Conservation (phyloP, 2,113 vertebrate genomes). For the Morone chrysops region DNA sequence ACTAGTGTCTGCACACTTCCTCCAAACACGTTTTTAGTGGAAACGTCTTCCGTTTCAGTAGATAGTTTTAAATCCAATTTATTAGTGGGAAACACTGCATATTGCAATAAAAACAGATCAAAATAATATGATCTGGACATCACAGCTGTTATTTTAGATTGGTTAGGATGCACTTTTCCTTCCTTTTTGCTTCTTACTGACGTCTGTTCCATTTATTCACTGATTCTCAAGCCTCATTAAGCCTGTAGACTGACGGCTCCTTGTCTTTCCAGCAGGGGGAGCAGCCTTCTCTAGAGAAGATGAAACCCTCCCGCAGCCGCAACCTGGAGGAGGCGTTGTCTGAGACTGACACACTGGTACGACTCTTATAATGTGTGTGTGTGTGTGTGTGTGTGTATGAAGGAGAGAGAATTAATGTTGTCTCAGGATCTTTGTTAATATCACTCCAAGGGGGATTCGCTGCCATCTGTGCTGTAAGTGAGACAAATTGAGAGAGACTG, state of each 20-base stretch:
- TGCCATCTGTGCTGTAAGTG: conserved; percentile 35
- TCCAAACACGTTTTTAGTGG: not conserved
- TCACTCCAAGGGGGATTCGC: not conserved
- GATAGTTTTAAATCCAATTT: not conserved
- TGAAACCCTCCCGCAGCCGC: conserved; percentile 88
- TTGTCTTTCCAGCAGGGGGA: conserved; percentile 82
- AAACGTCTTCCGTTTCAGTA: not conserved
- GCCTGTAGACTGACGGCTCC: not conserved
- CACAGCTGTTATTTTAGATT: not conserved
- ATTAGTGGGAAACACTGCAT: not conserved
- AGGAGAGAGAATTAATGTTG: conserved; percentile 14
- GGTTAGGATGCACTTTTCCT: not conserved
- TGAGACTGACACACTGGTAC: conserved; percentile 87
- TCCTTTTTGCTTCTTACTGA: not conserved
- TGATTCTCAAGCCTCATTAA: not conserved
- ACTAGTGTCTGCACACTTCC: not conserved
- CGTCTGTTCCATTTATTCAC: not conserved
- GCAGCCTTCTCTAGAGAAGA: conserved; percentile 84
- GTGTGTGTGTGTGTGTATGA: conserved; percentile 10
- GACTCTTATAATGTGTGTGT: not conserved
- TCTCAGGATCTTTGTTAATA: conserved; percentile 35
- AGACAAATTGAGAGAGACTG: conserved; percentile 34
- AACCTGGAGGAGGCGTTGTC: conserved; percentile 87
- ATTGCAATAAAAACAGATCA: not conserved
- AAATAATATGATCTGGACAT: not conserved